A percentile compares a stretch with the other conserved stretches of the same genome.
Conservation (phyloP, 2,113 vertebrate genomes). For the Triplophysa rosa region DNA sequence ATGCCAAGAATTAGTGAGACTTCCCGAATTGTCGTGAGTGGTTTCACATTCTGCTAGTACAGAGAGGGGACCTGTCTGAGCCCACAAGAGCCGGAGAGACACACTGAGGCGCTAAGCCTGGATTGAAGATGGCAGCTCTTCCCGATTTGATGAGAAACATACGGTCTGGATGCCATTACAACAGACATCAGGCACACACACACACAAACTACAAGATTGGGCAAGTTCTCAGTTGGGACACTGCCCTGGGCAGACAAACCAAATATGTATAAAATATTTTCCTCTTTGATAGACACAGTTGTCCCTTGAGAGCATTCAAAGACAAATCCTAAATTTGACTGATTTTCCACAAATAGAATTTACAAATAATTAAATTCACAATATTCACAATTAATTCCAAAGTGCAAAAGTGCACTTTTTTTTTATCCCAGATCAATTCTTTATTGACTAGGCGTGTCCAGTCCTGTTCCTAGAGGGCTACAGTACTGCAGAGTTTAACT, state of each 20-base stretch:
- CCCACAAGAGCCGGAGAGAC: conserved; percentile 9
- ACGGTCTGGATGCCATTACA: conserved; percentile 20
- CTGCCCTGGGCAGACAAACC: conserved; percentile 22
- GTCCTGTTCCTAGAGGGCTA: too few species aligned
- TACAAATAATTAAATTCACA: background rate
- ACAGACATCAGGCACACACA: conserved; percentile 28
- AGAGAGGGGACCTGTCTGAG: conserved; percentile 21
- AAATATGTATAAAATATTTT: background rate
- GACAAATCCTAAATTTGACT: conserved; percentile 9
- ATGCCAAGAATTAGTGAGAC: conserved; percentile 15
- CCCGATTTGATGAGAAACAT: conserved; percentile 29
- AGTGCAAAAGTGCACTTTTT: background rate
- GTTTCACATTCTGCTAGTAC: conserved; percentile 12
- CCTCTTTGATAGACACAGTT: background rate
- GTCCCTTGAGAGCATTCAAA: background rate
- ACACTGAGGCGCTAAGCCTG: conserved; percentile 2
- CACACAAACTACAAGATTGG: conserved; percentile 3
- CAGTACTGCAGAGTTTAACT: too few species aligned
- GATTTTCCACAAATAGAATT: background rate
- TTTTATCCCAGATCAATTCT: background rate
- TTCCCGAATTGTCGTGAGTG: conserved; percentile 7
- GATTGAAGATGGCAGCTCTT: conserved; percentile 30
- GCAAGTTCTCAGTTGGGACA: conserved; percentile 16
- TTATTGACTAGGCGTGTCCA: too few species aligned
- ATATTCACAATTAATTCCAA: background rate